These are phyloP conservation scores for Agrochola macilenta DNA, from an alignment of 2,888 invertebrate genomes.

Conservation along the genomic window DNA sequence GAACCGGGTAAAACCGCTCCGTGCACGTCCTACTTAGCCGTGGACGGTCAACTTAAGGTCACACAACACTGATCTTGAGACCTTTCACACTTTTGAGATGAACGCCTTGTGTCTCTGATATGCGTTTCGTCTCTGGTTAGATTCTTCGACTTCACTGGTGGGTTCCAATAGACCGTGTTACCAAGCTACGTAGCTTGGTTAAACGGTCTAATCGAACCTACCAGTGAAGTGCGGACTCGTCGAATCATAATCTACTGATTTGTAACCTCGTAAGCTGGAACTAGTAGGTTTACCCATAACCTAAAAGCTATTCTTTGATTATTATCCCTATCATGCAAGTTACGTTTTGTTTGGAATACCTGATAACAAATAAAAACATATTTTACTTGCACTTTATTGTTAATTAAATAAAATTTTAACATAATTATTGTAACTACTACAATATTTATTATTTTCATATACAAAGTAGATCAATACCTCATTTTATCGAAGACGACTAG, in stretches of 20 bases:
- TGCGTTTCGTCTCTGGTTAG: background rate
- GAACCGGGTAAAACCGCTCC: no score
- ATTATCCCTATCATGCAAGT: background rate
- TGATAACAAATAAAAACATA: conserved; percentile 10
- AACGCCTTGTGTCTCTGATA: background rate
- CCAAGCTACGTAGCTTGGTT: background rate
- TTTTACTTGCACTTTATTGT: conserved; percentile 47
- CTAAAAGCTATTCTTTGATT: background rate
- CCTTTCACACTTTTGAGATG: background rate
- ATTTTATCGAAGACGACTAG: no score
- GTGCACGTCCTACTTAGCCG: no score
- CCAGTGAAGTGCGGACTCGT: background rate
- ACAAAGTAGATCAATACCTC: conserved; percentile 32
- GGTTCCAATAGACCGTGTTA: no score
- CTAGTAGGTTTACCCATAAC: background rate
- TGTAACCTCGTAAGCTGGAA: background rate
- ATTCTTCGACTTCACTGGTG: no score
- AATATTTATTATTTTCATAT: conserved; percentile 24
- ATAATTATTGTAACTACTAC: conserved; percentile 33
- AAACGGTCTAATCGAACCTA: background rate
- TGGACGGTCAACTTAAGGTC: background rate
- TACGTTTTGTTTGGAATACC: background rate
- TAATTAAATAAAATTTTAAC: conserved; percentile 38
- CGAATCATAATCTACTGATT: background rate
- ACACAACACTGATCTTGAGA: background rate